phyloP scores from a whole-genome alignment of 1,140 invertebrate species.

The Hirudo medicinalis region DNA sequence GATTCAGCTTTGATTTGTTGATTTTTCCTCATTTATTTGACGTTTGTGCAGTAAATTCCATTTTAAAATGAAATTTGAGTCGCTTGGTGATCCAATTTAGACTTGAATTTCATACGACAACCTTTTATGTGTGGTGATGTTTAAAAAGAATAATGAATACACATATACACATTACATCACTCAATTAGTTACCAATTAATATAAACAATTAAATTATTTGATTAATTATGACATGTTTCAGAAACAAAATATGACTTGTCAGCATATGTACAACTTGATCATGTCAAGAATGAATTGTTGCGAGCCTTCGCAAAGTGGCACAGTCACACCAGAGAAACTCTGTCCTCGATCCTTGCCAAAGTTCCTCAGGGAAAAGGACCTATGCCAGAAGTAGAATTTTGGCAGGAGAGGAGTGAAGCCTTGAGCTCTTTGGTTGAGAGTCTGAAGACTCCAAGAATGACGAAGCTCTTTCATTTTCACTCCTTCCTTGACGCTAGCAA shows the following conservation, averaged over 20 bases:
- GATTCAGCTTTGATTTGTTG: too few species aligned
- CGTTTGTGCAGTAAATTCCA: too few species aligned
- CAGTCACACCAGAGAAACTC: slow-evolving; percentile 34
- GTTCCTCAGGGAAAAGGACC: slow-evolving; percentile 55
- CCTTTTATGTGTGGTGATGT: too few species aligned
- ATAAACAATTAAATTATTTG: not conserved
- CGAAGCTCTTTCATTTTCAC: slow-evolving; percentile 50
- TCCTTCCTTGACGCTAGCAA: slow-evolving; percentile 35
- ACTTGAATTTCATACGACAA: too few species aligned
- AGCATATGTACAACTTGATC: not conserved
- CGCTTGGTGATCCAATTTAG: too few species aligned
- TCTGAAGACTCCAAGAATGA: slow-evolving; percentile 55
- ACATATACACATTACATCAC: too few species aligned
- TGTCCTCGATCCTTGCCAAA: slow-evolving; percentile 37
- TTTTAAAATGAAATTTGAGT: too few species aligned
- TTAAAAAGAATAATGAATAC: too few species aligned
- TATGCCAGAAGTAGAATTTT: slow-evolving; percentile 65
- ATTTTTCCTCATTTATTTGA: too few species aligned
- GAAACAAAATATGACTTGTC: not conserved
- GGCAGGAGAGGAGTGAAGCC: slow-evolving; percentile 61
- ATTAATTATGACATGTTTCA: not conserved
- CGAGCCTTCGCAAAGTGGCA: slow-evolving; percentile 35
- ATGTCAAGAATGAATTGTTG: slow-evolving; percentile 22
- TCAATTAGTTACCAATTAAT: too few species aligned
- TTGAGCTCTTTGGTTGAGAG: slow-evolving; percentile 65